Evolutionary conservation across 2,888 invertebrate genomes (phyloP).

Genomic region (Polyploca ridens): DNA sequence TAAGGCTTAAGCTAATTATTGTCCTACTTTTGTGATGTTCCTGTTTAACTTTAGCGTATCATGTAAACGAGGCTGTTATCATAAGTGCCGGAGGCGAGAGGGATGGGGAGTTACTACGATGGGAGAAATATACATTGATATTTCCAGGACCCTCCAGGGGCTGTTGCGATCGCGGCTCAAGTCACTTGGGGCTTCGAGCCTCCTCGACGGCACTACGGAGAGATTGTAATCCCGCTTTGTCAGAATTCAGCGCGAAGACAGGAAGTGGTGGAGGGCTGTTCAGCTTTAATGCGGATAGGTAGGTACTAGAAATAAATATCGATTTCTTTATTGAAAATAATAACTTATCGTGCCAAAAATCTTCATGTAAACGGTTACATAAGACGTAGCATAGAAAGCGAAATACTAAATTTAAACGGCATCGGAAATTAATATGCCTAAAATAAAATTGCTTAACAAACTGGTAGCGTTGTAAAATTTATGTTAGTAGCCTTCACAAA

Average conservation of each 20-base stretch:
- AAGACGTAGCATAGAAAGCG: too few species aligned
- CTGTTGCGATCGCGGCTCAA: constrained; percentile 57
- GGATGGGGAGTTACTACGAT: constrained; percentile 33
- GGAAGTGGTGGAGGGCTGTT: constrained; percentile 53
- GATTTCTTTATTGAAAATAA: neutral
- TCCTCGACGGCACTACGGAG: constrained; percentile 57
- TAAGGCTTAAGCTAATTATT: neutral
- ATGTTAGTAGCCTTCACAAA: constrained; percentile 29
- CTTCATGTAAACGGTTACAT: too few species aligned
- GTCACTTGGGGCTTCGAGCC: constrained; percentile 58
- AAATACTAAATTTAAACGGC: too few species aligned
- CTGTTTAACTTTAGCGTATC: constrained; percentile 18
- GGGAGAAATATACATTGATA: constrained; percentile 62
- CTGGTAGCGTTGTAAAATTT: neutral
- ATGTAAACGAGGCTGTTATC: constrained; percentile 48
- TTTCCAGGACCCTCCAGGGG: constrained; percentile 56
- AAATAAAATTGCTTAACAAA: constrained; percentile 1
- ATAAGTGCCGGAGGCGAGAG: constrained; percentile 41
- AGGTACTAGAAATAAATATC: neutral
- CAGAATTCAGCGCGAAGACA: constrained; percentile 51
- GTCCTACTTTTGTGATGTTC: neutral
- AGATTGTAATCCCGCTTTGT: constrained; percentile 71
- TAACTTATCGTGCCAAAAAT: too few species aligned
- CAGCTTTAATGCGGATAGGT: constrained; percentile 24
- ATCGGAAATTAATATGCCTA: too few species aligned